phyloP scores from a whole-genome alignment of 2,113 vertebrate species.

The Hippocampus abdominalis region DNA sequence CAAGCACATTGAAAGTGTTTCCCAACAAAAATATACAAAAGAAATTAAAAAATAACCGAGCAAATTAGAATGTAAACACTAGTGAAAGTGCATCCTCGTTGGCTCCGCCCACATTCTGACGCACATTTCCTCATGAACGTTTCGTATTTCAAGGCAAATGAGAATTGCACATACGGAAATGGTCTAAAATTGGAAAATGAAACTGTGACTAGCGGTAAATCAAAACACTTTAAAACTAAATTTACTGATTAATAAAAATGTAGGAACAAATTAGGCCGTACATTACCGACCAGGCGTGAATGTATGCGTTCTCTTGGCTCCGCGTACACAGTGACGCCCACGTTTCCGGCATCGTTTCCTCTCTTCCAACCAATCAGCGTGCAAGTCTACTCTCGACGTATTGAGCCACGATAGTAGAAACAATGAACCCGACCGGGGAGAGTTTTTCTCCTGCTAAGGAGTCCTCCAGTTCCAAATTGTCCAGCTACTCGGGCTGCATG shows the following conservation, averaged over 20 bases:
- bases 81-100: neutral
- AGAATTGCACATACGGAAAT: neutral
- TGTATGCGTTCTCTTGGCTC: neutral
- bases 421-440: constrained; percentile 23
- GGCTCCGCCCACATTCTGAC: neutral
- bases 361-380: constrained; percentile 57
- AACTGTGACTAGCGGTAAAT: neutral
- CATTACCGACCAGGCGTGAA: neutral
- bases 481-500: constrained; percentile 50
- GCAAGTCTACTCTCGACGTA: neutral
- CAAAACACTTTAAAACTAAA: too few relatives aligned
- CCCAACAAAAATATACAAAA: neutral
- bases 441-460: constrained; percentile 10
- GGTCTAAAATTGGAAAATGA: neutral
- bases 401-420: constrained; percentile 59
- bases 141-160: neutral
- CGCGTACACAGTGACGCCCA: neutral
- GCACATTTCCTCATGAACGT: neutral
- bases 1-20: neutral
- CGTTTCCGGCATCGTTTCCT: neutral
- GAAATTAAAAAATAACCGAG: neutral
- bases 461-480: constrained; percentile 10
- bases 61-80: neutral
- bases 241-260: too few relatives aligned
- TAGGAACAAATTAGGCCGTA: too few relatives aligned